Conservation (phyloP, 1,140 invertebrate species). For the Trinorchestia longiramus region DNA sequence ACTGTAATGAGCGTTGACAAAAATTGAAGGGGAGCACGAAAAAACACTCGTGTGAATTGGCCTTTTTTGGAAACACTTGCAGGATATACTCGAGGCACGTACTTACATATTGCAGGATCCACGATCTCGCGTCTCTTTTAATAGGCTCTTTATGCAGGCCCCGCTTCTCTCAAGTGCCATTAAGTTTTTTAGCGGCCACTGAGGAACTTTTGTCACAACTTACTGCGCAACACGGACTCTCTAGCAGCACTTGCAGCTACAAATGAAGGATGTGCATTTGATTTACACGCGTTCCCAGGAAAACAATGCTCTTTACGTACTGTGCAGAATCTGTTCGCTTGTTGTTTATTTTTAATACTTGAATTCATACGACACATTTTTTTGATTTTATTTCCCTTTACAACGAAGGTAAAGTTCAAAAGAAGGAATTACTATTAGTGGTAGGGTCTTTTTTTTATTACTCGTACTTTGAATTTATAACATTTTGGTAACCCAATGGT, state of each 20-base stretch:
- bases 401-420: no score
- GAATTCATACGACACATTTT: no score
- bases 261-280: neutral
- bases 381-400: no score
- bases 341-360: no score
- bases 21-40: neutral
- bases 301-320: neutral
- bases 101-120: constrained; percentile 36
- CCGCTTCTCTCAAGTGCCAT: constrained; percentile 26
- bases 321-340: no score
- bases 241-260: neutral
- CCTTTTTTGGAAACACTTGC: neutral
- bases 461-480: no score
- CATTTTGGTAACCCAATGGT: no score
- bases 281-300: neutral
- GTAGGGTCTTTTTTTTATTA: no score
- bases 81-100: neutral
- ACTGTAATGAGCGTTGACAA: neutral
- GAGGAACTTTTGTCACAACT: constrained; percentile 30
- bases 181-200: constrained; percentile 38
- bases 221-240: neutral
- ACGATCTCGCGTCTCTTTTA: neutral
- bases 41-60: neutral
- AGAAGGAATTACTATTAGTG: no score
- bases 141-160: constrained; percentile 44